Evolutionary conservation across 2,888 invertebrate species (phyloP), one percentile per base, ranked within the genome.

Genomic region (Resseliella maxima): DNA sequence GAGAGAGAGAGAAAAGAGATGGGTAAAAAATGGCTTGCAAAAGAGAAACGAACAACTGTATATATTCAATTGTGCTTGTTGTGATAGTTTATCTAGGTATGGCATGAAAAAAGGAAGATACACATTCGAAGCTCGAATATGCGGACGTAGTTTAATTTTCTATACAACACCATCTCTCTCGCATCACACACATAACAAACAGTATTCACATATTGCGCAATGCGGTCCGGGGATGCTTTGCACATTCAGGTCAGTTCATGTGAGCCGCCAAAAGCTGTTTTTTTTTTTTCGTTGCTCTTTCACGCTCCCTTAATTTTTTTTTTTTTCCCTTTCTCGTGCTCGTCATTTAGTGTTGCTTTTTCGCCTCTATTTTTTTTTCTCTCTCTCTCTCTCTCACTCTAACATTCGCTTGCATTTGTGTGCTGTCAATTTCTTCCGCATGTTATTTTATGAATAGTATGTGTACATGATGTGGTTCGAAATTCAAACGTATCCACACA

Each of bases 81-180:
- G 24, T 18, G 72, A 72, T 72, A 72, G 72, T 72, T 72, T 72
- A 72, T 72, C 72, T 72, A 31, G 72, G 72, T 72, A 72, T 72
- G 72, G 15, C 31, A 27, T 15, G 31, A 31, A 72, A 72, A 72
- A 31, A 72, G 59, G 72, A 72, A 72, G 72, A 72, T 72, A 72
- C 72, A 72, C 72, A 72, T 72, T 72, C 72, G 72, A 31, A 31
- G 1, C 31, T 83, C 38, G 83, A 38, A 83, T 83, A 38, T 83
- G 24, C 83, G 83, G 83, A 83, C 83, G 83, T 38, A 38, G 83
- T 38, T 38, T 83, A 83, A 83, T 83, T 83, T 83, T 83, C 36
- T 36, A 12, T 35, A 72, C 15, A 72, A 72, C 83, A 38, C 83
- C 83, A 83, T 38, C 83, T 15, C 72, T 72, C 31, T 38, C n/a